Base-by-base conservation (phyloP, 2,797 vertebrate genomes). In the Denticeps clupeoides region DNA sequence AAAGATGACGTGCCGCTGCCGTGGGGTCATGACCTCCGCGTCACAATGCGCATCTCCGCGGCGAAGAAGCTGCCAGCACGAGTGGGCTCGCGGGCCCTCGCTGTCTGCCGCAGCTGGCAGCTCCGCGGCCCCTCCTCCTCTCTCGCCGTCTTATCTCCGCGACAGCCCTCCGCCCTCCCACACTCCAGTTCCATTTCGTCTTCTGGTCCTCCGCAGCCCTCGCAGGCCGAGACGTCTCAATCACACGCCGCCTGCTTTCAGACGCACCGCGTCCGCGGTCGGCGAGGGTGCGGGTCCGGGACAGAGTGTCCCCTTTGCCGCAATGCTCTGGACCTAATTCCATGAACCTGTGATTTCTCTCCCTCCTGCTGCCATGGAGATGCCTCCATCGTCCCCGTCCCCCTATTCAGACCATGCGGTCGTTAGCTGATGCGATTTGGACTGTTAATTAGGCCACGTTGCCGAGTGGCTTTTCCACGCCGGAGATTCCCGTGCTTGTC, bases 111-210 rank as follows among this genome's bases (percentile, higher is more conserved):
- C 51, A 69, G 59, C 67, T 52, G 23, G 18, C 44, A 51, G 75
- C 70, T 75, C 61, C 56, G 52, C 71, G 68, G 71, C 72, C 26
- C 19, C 35, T 8, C 32, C 37, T 45, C 19, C 47, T 4, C 5
- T 22, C 19, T 12, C 65, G 68, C 67, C 57, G 58, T 68, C 72
- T 74, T 73, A 74, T 73, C 71, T 72, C 62, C 62, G 50, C 69
- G 61, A 65, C 67, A 66, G 58, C 65, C 62, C 46, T 41, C 37
- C 43, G 12, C 69, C 61, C 67, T 67, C 72, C 75, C 68, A 60
- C 49, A 75, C 68, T 72, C 60, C 67, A 74, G 71, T 78, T 76
- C 80, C 70, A 77, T 81, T 78, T 78, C 74, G 79, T 64, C 64
- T 74, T 80, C 81, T 79, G 80, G 63, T 60, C 71, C 64, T 64